phyloP scores from a whole-genome alignment of 2,888 invertebrate species.

The Caenorhabditis sulstoni region DNA sequence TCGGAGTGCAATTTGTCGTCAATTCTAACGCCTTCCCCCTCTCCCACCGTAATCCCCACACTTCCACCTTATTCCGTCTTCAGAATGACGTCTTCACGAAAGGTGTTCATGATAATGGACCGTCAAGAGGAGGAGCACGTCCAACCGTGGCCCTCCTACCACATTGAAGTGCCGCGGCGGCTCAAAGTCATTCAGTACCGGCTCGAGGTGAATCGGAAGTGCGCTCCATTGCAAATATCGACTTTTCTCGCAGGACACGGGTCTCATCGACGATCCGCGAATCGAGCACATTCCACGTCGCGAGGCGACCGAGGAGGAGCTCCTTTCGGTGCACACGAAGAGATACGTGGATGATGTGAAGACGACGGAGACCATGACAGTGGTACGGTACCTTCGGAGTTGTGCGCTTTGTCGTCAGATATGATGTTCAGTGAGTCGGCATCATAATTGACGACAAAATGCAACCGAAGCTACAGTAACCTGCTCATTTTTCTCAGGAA shows the following conservation, averaged over 20 bases:
- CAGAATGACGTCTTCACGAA: neutral
- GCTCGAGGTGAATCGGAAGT: constrained; percentile 51
- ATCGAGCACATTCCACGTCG: constrained; percentile 52
- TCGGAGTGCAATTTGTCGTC: too few relatives aligned
- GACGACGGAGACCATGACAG: constrained; percentile 54
- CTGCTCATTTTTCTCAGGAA: too few relatives aligned
- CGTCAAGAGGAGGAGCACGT: constrained; percentile 66
- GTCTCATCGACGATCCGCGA: constrained; percentile 8
- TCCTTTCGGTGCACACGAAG: constrained; percentile 65
- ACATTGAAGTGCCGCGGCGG: constrained; percentile 75
- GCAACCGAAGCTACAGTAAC: too few relatives aligned
- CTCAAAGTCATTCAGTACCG: constrained; percentile 63
- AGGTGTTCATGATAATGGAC: constrained; percentile 25
- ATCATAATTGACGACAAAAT: too few relatives aligned
- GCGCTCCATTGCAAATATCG: neutral
- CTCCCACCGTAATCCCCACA: too few relatives aligned
- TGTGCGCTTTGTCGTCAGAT: constrained; percentile 16
- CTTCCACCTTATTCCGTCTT: too few relatives aligned
- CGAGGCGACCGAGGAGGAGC: constrained; percentile 59
- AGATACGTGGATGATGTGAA: constrained; percentile 66
- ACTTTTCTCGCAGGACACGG: constrained; percentile 13
- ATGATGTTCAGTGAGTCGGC: too few relatives aligned
- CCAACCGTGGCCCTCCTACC: constrained; percentile 74
- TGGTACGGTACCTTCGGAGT: constrained; percentile 7
- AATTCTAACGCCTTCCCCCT: too few relatives aligned